Evolutionary conservation across 2,113 vertebrate genomes (phyloP).

Genomic region (Peromyscus maniculatus): DNA sequence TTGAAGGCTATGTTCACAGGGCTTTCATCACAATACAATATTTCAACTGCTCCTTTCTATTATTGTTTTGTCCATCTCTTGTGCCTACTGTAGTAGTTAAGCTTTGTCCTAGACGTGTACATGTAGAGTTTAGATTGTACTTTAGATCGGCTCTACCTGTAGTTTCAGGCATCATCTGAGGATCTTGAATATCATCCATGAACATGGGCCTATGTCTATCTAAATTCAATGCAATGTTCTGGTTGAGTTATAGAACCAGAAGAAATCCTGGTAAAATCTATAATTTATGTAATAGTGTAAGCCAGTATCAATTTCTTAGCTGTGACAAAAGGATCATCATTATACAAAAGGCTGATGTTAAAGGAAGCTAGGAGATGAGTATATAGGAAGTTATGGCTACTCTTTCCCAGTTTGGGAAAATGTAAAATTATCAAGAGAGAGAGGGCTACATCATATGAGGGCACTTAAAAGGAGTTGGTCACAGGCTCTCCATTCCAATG

Average conservation of each 20-base stretch:
- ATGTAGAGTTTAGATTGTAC: background rate
- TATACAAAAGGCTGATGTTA: background rate
- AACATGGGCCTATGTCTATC: background rate
- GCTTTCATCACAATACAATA: no score
- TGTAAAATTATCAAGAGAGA: background rate
- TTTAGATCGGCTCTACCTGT: background rate
- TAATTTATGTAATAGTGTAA: background rate
- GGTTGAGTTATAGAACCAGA: background rate
- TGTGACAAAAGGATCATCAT: background rate
- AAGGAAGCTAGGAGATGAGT: background rate
- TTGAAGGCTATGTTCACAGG: background rate
- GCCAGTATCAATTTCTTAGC: background rate
- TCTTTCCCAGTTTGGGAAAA: background rate
- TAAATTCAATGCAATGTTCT: conserved; percentile 15
- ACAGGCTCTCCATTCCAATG: background rate
- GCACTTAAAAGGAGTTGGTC: background rate
- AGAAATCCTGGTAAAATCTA: background rate
- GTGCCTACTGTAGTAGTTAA: background rate
- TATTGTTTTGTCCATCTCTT: background rate
- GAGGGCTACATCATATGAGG: background rate
- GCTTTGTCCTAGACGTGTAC: background rate
- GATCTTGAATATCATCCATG: background rate
- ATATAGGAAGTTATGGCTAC: background rate
- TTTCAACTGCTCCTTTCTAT: background rate
- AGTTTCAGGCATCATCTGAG: background rate